phyloP scores from a whole-genome alignment of 2,888 invertebrate genomes.

The Orthosia incerta region DNA sequence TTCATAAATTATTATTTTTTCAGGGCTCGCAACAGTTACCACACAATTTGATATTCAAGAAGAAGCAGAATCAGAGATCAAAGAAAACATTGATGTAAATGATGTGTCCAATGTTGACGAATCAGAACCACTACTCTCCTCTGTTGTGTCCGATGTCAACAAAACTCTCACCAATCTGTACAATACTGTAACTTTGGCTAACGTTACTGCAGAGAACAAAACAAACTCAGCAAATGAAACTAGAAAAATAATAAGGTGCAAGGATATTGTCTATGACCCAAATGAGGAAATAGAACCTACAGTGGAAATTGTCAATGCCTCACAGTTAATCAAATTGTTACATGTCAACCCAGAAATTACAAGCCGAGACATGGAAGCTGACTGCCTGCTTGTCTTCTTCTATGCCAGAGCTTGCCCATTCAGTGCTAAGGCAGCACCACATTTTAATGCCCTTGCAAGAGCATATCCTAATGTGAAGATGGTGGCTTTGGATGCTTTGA shows the following conservation, averaged over 20 bases:
- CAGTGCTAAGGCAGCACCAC: slow-evolving; percentile 96
- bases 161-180: slow-evolving; percentile 86
- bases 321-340: slow-evolving; percentile 92
- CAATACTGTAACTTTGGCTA: slow-evolving; percentile 86
- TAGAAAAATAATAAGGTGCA: slow-evolving; percentile 85
- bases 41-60: slow-evolving; percentile 84
- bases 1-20: slow-evolving; percentile 32
- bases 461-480: slow-evolving; percentile 96
- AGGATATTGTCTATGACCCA: slow-evolving; percentile 81
- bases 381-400: slow-evolving; percentile 96
- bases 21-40: slow-evolving; percentile 73
- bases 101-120: slow-evolving; percentile 87
- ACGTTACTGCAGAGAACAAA: slow-evolving; percentile 83
- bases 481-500: slow-evolving; percentile 97
- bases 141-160: slow-evolving; percentile 87
- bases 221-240: slow-evolving; percentile 84
- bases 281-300: slow-evolving; percentile 81
- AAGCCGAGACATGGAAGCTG: slow-evolving; percentile 91
- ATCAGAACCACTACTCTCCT: slow-evolving; percentile 85
- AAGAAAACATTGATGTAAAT: slow-evolving; percentile 72
- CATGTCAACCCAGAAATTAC: slow-evolving; percentile 92
- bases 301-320: slow-evolving; percentile 94
- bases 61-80: slow-evolving; percentile 71
- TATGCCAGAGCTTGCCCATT: slow-evolving; percentile 97
- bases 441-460: slow-evolving; percentile 97